Evolutionary conservation across 2,888 invertebrate species (phyloP), one percentile per base, ranked within the genome.

Genomic region (Drosophila phalerata): DNA sequence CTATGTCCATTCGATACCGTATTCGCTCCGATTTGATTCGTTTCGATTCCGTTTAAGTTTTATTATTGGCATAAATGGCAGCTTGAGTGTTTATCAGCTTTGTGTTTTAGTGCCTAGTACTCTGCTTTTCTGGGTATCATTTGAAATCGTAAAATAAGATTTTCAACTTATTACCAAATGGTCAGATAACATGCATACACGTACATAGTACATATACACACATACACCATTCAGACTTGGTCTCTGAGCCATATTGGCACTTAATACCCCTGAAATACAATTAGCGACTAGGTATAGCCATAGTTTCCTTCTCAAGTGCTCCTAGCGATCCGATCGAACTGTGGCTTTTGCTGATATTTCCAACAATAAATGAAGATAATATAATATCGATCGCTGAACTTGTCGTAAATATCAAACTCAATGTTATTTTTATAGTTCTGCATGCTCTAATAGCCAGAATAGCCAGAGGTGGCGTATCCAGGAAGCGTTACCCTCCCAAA

Each of bases 121-220:
- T 80, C 73, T 80, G 75, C 75, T 79, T 47, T 52, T 57, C 77
- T 80, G 69, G 78, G 88, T 89, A 85, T 89, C 81, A 88, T 80
- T 80, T 55, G 56, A 74, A 88, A 84, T 89, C 89, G 82, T 89
- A 88, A 89, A 88, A 88, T 89, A 88, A 86, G 89, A 89, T 88
- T 88, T 89, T 88, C 75, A 78, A 88, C 80, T 88, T 85, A 83
- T 84, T 73, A 73, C 75, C 68, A 60, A 53, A 63, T 67, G 65
- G 57, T 48, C 73, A 79, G 89, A 89, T 88, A 88, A 88, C 80
- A 75, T 56, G 58, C 57, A 56, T 30, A 17, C 48, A 55, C n/a
- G n/a, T n/a, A n/a, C n/a, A n/a, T n/a, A n/a, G n/a, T 25, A 22
- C 45, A 45, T 13, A 51, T 3, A 38, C 15, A 38, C 9, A 15